These are phyloP conservation scores for Danio aesculapii DNA, from an alignment of 2,797 vertebrate genomes.

Conservation along the genomic window DNA sequence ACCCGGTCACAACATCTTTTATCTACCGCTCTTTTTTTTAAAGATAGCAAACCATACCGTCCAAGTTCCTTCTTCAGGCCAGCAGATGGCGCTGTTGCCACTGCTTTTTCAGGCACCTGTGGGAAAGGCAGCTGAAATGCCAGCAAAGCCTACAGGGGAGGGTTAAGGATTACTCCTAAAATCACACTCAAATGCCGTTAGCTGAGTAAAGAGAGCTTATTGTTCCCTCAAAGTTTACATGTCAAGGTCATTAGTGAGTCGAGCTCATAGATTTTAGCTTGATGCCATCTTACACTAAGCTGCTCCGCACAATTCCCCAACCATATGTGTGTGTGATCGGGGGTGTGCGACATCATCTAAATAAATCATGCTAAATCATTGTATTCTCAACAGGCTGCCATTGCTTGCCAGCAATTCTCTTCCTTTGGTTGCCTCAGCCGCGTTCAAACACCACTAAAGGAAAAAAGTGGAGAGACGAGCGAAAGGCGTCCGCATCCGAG, in stretches of 20 bases:
- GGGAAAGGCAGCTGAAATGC: slow-evolving; percentile 76
- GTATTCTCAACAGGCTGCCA: slow-evolving; percentile 73
- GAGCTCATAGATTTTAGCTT: slow-evolving; percentile 70
- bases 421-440: slow-evolving; percentile 55
- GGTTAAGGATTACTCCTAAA: slow-evolving; percentile 69
- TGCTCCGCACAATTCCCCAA: slow-evolving; percentile 74
- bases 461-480: slow-evolving; percentile 56
- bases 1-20: slow-evolving; percentile 18
- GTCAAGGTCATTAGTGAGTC: slow-evolving; percentile 77
- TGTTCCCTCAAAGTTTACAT: slow-evolving; percentile 79
- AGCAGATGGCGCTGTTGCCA: slow-evolving; percentile 80
- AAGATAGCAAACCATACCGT: neutral
- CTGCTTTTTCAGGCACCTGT: slow-evolving; percentile 75
- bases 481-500: slow-evolving; percentile 53
- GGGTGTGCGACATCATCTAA: slow-evolving; percentile 68
- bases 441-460: slow-evolving; percentile 66
- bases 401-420: slow-evolving; percentile 63
- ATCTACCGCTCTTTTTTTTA: slow-evolving; percentile 21
- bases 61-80: slow-evolving; percentile 51
- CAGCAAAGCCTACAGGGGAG: slow-evolving; percentile 71
- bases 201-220: slow-evolving; percentile 75
- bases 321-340: slow-evolving; percentile 76
- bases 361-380: slow-evolving; percentile 79
- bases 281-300: slow-evolving; percentile 58
- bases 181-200: slow-evolving; percentile 76